Evolutionary conservation across 2,888 invertebrate species (phyloP).

Genomic region (Scaptomyza reducta): DNA sequence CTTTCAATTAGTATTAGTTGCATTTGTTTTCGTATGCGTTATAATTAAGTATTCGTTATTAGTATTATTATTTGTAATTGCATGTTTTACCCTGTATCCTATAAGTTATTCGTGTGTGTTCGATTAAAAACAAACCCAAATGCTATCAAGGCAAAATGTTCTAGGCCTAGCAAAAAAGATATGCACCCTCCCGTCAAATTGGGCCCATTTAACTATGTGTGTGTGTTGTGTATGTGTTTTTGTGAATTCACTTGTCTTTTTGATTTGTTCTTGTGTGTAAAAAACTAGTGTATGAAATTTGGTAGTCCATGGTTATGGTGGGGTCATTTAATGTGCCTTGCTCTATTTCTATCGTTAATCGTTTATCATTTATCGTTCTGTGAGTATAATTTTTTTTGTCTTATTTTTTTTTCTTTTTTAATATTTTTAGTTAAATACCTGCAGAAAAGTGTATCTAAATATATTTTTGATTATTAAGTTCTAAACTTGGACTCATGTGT

Average conservation of each 20-base stretch:
- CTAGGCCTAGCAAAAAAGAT: slow-evolving; percentile 68
- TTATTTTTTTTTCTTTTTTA: not conserved
- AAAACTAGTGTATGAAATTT: slow-evolving; percentile 77
- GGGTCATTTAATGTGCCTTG: slow-evolving; percentile 75
- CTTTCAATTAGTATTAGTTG: slow-evolving; percentile 30
- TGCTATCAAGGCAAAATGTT: slow-evolving; percentile 72
- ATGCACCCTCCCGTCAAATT: slow-evolving; percentile 67
- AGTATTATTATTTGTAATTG: slow-evolving; percentile 86
- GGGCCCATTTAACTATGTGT: slow-evolving; percentile 71
- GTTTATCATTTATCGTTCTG: slow-evolving; percentile 30
- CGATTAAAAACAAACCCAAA: slow-evolving; percentile 63
- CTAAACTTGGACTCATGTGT: slow-evolving; percentile 80
- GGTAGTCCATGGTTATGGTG: slow-evolving; percentile 77
- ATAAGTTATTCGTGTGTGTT: slow-evolving; percentile 82
- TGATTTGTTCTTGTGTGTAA: slow-evolving; percentile 43
- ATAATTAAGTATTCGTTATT: slow-evolving; percentile 37
- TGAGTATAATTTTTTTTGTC: slow-evolving; percentile 34
- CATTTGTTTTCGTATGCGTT: slow-evolving; percentile 16
- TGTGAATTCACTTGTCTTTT: slow-evolving; percentile 10
- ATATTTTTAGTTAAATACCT: slow-evolving; percentile 66
- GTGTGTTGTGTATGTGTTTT: slow-evolving; percentile 5
- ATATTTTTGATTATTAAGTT: slow-evolving; percentile 80
- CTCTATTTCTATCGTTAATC: slow-evolving; percentile 60
- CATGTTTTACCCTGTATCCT: slow-evolving; percentile 98
- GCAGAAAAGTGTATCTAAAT: slow-evolving; percentile 80